Base-by-base conservation (phyloP, 2,797 vertebrate species). In the Lepidocolaptes lacrymiger region DNA sequence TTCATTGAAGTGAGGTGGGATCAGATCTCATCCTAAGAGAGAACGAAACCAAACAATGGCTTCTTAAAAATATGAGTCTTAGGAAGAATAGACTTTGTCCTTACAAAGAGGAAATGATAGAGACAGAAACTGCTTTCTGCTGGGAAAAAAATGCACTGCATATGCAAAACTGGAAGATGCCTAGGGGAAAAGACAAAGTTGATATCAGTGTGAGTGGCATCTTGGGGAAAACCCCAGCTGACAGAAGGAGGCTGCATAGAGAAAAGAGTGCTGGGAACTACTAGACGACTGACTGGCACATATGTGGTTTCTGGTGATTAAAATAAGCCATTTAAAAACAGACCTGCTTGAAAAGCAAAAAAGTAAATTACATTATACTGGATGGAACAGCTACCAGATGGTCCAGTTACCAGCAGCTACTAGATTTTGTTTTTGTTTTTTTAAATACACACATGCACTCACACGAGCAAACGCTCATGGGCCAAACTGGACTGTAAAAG, bases 171-270 rank as follows among this genome's bases (percentile, higher is more conserved):
- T 95, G 49, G 93, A 96, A 94, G 90, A 91, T 66, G 94, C 94
- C 94, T 94, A 91, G 61, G 93, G 93, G 91, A 95, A 92, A 93
- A 95, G 88, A 91, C 71, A 82, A 96, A 95, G 94, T 96, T 96
- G 93, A 59, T 96, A 96, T 90, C 90, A 82, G 49, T 93, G 77
- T 95, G 94, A 96, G 88, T 95, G 93, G 93, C 96, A 93, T 96
- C 96, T 96, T 97, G 96, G 95, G 96, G 96, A 96, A 97, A 97
- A 94, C 93, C 94, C 91, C 96, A 96, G 95, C 94, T 97, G 96
- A 95, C 96, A 97, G 94, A 94, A 97, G 94, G 96, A 96, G 94
- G 43, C 81, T 96, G 86, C 90, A 93, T 34, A 80, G 94, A 91
- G 88, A 49, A 68, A 96, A 90, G 84, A 94, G 88, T 89, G 90